phyloP scores from a whole-genome alignment of 2,888 invertebrate genomes.

The Athripsodes cinereus region DNA sequence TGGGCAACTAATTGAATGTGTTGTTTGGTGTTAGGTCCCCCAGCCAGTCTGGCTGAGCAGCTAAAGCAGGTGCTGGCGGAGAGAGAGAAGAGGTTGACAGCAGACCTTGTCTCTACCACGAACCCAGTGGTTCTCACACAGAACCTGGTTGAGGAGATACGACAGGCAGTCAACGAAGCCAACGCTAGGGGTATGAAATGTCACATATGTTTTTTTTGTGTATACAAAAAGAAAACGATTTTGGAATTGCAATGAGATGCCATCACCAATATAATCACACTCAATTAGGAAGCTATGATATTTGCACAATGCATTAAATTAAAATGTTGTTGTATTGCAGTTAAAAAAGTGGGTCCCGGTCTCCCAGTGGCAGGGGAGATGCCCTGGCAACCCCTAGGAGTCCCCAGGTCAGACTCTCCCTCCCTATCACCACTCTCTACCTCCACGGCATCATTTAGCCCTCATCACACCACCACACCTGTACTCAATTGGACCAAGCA shows the following conservation, averaged over 20 bases:
- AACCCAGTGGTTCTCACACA: conserved; percentile 69
- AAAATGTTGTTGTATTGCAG: conserved; percentile 33
- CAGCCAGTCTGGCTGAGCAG: conserved; percentile 77
- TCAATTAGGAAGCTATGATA: no score
- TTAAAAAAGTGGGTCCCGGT: conserved; percentile 52
- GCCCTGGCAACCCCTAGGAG: conserved; percentile 51
- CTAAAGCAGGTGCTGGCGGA: conserved; percentile 82
- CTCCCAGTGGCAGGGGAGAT: conserved; percentile 47
- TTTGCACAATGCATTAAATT: conserved; percentile 17
- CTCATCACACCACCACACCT: conserved; percentile 38
- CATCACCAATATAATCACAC: no score
- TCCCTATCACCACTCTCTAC: conserved; percentile 38
- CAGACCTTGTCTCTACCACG: conserved; percentile 31
- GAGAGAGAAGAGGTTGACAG: conserved; percentile 67
- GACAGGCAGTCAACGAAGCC: conserved; percentile 82
- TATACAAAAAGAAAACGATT: neutral
- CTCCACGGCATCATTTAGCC: conserved; percentile 45
- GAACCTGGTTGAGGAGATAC: conserved; percentile 80
- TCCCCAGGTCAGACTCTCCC: conserved; percentile 44
- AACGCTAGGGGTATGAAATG: conserved; percentile 67
- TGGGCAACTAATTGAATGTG: neutral
- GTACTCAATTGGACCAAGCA: conserved; percentile 64
- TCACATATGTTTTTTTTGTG: neutral
- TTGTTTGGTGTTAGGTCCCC: conserved; percentile 48
- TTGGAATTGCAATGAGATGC: no score